Evolutionary conservation across 2,888 invertebrate species (phyloP), one percentile per base, ranked within the genome.

Genomic region (Brenthis hecate): DNA sequence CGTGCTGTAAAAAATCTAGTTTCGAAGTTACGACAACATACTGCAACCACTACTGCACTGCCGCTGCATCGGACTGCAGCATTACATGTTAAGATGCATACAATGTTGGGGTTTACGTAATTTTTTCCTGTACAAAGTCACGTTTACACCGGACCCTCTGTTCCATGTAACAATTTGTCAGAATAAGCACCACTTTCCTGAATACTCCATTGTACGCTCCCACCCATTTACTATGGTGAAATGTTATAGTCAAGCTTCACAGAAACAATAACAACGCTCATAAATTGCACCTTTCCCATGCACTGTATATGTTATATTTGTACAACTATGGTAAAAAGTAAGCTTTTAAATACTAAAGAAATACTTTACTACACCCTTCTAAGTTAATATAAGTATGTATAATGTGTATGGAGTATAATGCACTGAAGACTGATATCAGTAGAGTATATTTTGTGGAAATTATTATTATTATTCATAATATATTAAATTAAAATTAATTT

Each of bases 81-180:
- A 51, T 61, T 36, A 48, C 58, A n/a, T 28, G 48, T 47, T 23
- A 50, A 13, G 48, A n/a, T 28, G 8, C 14, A 48, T 47, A 57
- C 16, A 57, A 47, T 19, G 43, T 47, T 50, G 11, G 58, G 14
- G 23, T 11, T 14, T 60, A 48, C 23, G 23, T 48, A 60, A 11
- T 28, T 60, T 60, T 60, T 60, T 23, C n/a, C 48, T 60, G 23
- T 48, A 48, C 23, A 28, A 28, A 60, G 61, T 54, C 57, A 63
- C 66, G 58, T 36, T 63, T 66, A 36, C 57, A 47, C 14, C 13
- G 13, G 54, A 61, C 48, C 36, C 36, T 50, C 28, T 43, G 23
- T 55, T 36, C 28, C 43, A 43, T 55, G 65, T 56, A 32, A 56
- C 60, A 67, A 67, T 70, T 67, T 63, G 58, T 64, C 70, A 70